phyloP scores from a whole-genome alignment of 2,113 vertebrate genomes.

The Chunga burmeisteri region DNA sequence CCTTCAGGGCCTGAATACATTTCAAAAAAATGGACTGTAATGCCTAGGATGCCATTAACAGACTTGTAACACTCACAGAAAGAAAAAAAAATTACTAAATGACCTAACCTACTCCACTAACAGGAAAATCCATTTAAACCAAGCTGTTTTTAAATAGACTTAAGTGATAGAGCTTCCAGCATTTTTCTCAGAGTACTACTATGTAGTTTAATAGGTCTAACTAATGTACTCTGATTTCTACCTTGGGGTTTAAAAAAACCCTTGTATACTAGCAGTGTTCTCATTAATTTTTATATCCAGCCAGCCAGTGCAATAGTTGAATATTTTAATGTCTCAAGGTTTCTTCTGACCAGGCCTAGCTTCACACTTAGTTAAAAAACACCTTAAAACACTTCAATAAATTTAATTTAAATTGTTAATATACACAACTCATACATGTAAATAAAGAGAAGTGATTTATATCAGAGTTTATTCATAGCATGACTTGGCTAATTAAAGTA shows the following conservation, averaged over 20 bases:
- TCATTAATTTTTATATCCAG: not conserved
- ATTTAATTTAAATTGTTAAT: constrained; percentile 5
- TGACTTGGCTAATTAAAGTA: constrained; percentile 61
- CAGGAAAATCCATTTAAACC: constrained; percentile 5
- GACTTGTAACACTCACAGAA: not conserved
- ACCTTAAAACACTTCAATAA: not conserved
- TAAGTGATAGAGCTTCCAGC: not conserved
- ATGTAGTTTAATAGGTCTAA: not conserved
- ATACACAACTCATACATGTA: not conserved
- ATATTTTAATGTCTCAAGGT: not conserved
- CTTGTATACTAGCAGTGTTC: not conserved
- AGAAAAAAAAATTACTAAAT: not conserved
- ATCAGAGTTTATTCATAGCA: not conserved
- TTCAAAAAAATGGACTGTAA: not conserved
- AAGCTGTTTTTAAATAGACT: not conserved
- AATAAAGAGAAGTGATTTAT: constrained; percentile 58
- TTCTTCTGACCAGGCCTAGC: not conserved
- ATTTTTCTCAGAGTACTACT: not conserved
- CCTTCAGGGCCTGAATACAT: not conserved
- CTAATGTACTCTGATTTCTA: not conserved
- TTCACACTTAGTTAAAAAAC: not conserved
- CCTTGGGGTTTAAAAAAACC: not conserved
- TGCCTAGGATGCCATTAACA: not conserved
- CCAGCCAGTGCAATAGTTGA: not conserved
- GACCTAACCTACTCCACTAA: not conserved